Evolutionary conservation across 2,888 invertebrate species (phyloP).

Genomic region (Andrena minutula): DNA sequence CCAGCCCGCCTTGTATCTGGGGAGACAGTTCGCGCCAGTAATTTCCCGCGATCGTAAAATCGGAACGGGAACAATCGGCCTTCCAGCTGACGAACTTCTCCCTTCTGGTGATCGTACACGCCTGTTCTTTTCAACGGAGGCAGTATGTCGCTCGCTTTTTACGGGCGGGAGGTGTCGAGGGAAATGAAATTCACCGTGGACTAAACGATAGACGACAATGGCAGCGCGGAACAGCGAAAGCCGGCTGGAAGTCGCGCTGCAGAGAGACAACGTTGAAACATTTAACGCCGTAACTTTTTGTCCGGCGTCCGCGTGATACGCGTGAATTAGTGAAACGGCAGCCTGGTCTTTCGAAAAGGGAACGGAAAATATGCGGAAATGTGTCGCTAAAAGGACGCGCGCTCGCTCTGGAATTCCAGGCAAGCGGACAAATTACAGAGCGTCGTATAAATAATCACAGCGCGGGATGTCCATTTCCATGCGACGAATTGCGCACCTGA

Average conservation of each 20-base stretch:
- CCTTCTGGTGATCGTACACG: slow-evolving; percentile 7
- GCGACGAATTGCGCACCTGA: slow-evolving; percentile 60
- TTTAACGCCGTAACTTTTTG: not conserved
- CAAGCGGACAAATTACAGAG: slow-evolving; percentile 35
- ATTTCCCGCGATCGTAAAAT: slow-evolving; percentile 51
- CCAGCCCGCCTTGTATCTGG: slow-evolving; percentile 16
- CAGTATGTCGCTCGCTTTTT: slow-evolving; percentile 39
- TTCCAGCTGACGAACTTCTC: slow-evolving; percentile 39
- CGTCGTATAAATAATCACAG: slow-evolving; percentile 61
- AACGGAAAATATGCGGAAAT: not conserved
- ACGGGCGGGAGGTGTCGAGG: slow-evolving; percentile 32
- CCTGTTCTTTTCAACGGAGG: slow-evolving; percentile 30
- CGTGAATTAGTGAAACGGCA: not conserved
- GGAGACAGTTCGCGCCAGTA: slow-evolving; percentile 17
- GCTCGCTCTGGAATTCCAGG: slow-evolving; percentile 13
- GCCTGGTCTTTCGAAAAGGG: not conserved
- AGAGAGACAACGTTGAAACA: slow-evolving; percentile 10
- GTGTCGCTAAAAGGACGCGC: not conserved
- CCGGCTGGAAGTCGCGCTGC: slow-evolving; percentile 4
- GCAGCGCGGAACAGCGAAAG: not conserved
- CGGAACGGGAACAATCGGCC: slow-evolving; percentile 41
- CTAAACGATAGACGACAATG: slow-evolving; percentile 49
- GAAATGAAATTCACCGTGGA: slow-evolving; percentile 47
- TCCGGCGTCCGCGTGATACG: not conserved
- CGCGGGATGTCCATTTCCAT: slow-evolving; percentile 54